A percentile compares a stretch with the other conserved stretches of the same genome.
These are phyloP conservation scores for Xenopus tropicalis DNA, from an alignment of 2,113 vertebrate genomes.

Conservation along the genomic window DNA sequence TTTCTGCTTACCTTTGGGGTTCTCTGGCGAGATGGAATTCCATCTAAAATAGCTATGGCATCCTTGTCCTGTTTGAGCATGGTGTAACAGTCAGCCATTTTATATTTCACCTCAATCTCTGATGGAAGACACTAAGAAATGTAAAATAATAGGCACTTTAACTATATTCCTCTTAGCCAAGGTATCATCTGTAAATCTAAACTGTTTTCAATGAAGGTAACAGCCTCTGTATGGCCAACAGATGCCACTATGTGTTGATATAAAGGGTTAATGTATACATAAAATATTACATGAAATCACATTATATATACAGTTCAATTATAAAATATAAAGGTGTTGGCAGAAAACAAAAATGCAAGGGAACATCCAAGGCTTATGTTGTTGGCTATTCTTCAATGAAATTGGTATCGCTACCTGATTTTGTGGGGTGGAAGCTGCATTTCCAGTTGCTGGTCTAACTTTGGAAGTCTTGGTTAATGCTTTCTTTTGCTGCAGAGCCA, in stretches of 20 bases:
- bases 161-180: neutral
- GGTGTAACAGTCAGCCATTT: constrained; percentile 96
- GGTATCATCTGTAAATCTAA: neutral
- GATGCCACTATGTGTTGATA: no score
- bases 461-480: constrained; percentile 96
- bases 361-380: no score
- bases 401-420: constrained; percentile 73
- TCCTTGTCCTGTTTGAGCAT: constrained; percentile 97
- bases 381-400: no score
- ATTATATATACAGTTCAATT: no score
- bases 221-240: no score
- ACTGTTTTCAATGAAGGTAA: no score
- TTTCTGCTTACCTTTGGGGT: constrained; percentile 82
- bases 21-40: constrained; percentile 93
- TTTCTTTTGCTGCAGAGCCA: constrained; percentile 97
- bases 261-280: no score
- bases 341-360: no score
- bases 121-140: constrained; percentile 83
- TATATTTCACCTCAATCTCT: constrained; percentile 98
- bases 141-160: neutral
- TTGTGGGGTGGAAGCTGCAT: constrained; percentile 80
- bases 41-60: constrained; percentile 93
- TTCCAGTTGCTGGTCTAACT: constrained; percentile 90
- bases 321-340: no score
- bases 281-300: no score